These are phyloP conservation scores for Cydia fagiglandana DNA, from an alignment of 1,140 invertebrate genomes.

Conservation along the genomic window DNA sequence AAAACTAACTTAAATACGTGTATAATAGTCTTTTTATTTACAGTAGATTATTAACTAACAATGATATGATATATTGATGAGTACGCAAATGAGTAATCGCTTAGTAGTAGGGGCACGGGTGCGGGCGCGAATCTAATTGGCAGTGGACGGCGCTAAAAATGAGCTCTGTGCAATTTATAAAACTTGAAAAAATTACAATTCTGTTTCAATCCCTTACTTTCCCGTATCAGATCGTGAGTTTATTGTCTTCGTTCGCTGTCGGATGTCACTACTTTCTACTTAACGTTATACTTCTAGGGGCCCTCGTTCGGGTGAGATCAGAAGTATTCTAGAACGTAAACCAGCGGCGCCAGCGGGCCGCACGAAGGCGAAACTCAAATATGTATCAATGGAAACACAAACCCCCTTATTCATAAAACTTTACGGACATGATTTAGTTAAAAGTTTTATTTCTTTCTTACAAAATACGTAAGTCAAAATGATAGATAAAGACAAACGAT, in stretches of 20 bases:
- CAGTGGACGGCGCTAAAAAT: slow-evolving; percentile 47
- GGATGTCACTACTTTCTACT: not conserved
- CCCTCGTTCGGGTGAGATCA: slow-evolving; percentile 9
- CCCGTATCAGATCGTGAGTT: not conserved
- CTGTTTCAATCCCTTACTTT: not conserved
- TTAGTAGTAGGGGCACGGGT: not conserved
- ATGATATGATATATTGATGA: slow-evolving; percentile 46
- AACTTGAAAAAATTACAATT: not conserved
- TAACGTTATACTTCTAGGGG: slow-evolving; percentile 20
- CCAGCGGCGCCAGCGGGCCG: too few species aligned
- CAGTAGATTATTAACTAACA: slow-evolving; percentile 34
- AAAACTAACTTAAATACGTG: slow-evolving; percentile 32
- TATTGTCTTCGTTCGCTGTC: slow-evolving; percentile 40
- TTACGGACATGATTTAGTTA: too few species aligned
- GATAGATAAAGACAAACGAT: too few species aligned
- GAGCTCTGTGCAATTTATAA: not conserved
- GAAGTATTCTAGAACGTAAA: not conserved
- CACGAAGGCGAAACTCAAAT: too few species aligned
- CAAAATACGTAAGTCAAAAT: too few species aligned
- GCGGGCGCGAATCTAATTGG: slow-evolving; percentile 37
- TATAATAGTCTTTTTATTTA: slow-evolving; percentile 29
- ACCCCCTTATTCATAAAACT: too few species aligned
- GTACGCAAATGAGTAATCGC: not conserved
- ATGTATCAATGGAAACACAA: too few species aligned
- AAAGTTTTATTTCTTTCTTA: too few species aligned